These are phyloP conservation scores for Halcyon chelicuti DNA, from an alignment of 2,797 vertebrate genomes.

Conservation along the genomic window DNA sequence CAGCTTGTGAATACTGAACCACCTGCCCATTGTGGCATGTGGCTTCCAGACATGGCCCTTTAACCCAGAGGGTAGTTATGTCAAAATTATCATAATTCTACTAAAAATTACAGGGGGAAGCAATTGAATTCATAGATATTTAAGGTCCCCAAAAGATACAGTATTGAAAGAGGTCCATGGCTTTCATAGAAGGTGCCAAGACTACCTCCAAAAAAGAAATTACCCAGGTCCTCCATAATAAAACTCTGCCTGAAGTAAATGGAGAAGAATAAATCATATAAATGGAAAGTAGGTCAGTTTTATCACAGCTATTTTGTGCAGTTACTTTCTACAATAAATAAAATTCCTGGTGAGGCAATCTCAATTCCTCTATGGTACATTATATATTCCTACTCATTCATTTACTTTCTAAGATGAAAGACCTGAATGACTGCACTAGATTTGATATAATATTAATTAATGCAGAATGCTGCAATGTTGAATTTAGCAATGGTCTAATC, in stretches of 20 bases:
- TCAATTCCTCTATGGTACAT: not conserved
- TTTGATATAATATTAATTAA: constrained; percentile 26
- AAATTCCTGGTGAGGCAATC: not conserved
- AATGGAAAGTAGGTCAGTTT: constrained; percentile 20
- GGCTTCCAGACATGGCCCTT: not conserved
- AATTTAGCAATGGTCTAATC: constrained; percentile 18
- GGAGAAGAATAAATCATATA: not conserved
- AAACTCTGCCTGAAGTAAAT: not conserved
- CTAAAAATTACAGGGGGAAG: not conserved
- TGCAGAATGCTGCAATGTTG: not conserved
- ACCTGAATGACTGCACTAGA: not conserved
- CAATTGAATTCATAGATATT: not conserved
- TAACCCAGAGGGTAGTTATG: not conserved
- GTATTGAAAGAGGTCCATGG: not conserved
- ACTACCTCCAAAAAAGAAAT: not conserved
- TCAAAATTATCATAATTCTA: not conserved
- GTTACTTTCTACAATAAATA: not conserved
- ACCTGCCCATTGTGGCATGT: not conserved
- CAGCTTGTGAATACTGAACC: not conserved
- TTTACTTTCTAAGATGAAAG: constrained; percentile 29
- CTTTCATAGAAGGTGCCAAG: not conserved
- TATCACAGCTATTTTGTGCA: not conserved
- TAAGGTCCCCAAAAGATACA: not conserved
- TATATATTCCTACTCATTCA: not conserved
- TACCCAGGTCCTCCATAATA: not conserved